Conservation (phyloP, 2,113 vertebrate genomes). For the Cercopithecus mona region DNA sequence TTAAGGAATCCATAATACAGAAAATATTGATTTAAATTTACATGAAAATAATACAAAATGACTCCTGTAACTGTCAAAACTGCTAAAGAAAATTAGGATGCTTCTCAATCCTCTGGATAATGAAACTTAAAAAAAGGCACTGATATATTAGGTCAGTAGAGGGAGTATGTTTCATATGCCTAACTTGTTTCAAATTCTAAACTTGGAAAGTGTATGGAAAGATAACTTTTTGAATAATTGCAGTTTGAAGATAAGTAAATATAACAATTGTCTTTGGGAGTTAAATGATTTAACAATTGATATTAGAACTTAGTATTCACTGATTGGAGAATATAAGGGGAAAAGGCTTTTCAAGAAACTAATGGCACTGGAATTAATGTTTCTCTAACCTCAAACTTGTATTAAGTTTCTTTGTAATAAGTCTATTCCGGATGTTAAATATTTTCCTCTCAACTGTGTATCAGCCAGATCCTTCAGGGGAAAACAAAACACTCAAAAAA, state of each 20-base stretch:
- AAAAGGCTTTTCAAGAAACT: constrained; percentile 24
- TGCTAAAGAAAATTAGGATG: constrained; percentile 48
- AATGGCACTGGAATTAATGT: not conserved
- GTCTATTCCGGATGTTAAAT: not conserved
- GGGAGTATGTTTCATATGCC: constrained; percentile 5
- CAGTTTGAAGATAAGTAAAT: constrained; percentile 29
- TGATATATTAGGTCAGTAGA: not conserved
- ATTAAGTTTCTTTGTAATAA: constrained; percentile 8
- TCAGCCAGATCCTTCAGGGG: not conserved
- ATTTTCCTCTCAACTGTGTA: constrained; percentile 25
- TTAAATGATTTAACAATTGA: constrained; percentile 42
- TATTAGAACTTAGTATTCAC: not conserved
- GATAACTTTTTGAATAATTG: constrained; percentile 45
- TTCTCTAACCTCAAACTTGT: constrained; percentile 16
- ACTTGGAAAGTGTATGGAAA: not conserved
- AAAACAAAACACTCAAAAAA: constrained; percentile 36
- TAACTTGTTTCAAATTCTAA: constrained; percentile 54
- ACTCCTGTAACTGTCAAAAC: constrained; percentile 13
- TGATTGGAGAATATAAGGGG: not conserved
- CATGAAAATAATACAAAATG: constrained; percentile 3
- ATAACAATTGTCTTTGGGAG: constrained; percentile 12
- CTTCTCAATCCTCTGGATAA: constrained; percentile 20
- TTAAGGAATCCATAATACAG: constrained; percentile 52
- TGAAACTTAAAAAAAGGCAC: constrained; percentile 13
- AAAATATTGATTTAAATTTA: constrained; percentile 40